A percentile compares a stretch with the other conserved stretches of the same genome.
These are phyloP conservation scores for Holcopasites calliopsidis DNA, from an alignment of 1,140 invertebrate genomes.

Conservation along the genomic window DNA sequence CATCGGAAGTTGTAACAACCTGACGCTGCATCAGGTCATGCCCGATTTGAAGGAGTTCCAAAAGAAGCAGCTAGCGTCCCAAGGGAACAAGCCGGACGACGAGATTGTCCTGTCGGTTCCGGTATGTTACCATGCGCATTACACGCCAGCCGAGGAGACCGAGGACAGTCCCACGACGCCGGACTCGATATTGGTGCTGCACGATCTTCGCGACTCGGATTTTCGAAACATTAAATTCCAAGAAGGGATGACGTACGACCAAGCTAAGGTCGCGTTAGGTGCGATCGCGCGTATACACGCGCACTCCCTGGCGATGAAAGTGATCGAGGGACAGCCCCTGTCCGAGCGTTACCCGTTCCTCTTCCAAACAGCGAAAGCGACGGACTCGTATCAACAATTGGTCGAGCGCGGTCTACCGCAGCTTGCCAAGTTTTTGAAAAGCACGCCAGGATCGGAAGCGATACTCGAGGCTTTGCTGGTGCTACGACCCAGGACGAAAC, in stretches of 20 bases:
- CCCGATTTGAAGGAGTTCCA: constrained; percentile 83
- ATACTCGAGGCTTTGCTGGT: constrained; percentile 80
- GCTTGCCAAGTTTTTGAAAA: constrained; percentile 84
- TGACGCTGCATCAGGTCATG: constrained; percentile 79
- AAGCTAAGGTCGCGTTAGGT: constrained; percentile 84
- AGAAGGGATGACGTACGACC: constrained; percentile 83
- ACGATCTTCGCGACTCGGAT: constrained; percentile 81
- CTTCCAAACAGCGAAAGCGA: constrained; percentile 87
- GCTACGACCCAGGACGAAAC: constrained; percentile 82
- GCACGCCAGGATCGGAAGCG: constrained; percentile 81
- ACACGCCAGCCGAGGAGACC: constrained; percentile 78
- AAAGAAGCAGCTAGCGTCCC: constrained; percentile 71
- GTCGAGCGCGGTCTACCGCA: constrained; percentile 87
- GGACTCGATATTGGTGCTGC: constrained; percentile 84
- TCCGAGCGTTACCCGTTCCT: constrained; percentile 86
- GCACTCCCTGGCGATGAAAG: constrained; percentile 84
- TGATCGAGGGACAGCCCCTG: constrained; percentile 82
- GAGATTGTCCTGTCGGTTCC: constrained; percentile 82
- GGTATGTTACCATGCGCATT: constrained; percentile 84
- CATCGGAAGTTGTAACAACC: too few species aligned
- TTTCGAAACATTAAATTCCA: constrained; percentile 83
- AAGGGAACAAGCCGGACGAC: constrained; percentile 27
- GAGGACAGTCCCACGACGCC: constrained; percentile 80
- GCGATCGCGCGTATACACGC: constrained; percentile 87
- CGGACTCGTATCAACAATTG: constrained; percentile 88